Evolutionary conservation across 2,888 invertebrate genomes (phyloP).

Genomic region (Drosophila mercatorum): DNA sequence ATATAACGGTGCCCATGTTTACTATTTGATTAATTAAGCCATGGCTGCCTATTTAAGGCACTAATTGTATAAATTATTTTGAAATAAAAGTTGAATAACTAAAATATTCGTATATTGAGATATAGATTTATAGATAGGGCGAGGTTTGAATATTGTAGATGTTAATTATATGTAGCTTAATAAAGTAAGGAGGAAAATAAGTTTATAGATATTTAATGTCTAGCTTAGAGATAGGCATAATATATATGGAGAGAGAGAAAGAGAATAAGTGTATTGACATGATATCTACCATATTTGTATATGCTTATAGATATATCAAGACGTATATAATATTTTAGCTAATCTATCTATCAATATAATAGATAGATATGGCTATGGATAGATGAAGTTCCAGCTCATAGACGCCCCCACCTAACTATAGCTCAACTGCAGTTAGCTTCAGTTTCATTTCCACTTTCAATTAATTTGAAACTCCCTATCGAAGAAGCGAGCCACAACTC

Average conservation of each 20-base stretch:
- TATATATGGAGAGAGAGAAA: not conserved
- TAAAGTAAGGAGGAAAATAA: not conserved
- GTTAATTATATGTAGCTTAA: not conserved
- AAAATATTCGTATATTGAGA: no score
- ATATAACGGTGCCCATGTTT: constrained; percentile 19
- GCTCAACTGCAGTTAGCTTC: no score
- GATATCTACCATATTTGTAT: not conserved
- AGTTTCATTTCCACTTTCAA: not conserved
- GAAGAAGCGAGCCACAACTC: not conserved
- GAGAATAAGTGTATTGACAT: no score
- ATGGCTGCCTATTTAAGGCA: constrained; percentile 10
- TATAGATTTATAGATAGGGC: not conserved
- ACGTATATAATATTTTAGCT: not conserved
- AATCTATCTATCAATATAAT: not conserved
- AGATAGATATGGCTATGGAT: not conserved
- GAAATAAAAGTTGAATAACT: not conserved
- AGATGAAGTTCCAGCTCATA: not conserved
- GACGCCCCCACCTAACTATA: no score
- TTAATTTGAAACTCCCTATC: not conserved
- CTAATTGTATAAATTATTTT: constrained; percentile 13
- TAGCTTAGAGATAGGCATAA: no score
- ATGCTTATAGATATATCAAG: not conserved
- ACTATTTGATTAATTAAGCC: constrained; percentile 34
- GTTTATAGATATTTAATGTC: no score
- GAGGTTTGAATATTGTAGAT: no score